Evolutionary conservation across 2,888 invertebrate species (phyloP).

Genomic region (Drosophila conformis): DNA sequence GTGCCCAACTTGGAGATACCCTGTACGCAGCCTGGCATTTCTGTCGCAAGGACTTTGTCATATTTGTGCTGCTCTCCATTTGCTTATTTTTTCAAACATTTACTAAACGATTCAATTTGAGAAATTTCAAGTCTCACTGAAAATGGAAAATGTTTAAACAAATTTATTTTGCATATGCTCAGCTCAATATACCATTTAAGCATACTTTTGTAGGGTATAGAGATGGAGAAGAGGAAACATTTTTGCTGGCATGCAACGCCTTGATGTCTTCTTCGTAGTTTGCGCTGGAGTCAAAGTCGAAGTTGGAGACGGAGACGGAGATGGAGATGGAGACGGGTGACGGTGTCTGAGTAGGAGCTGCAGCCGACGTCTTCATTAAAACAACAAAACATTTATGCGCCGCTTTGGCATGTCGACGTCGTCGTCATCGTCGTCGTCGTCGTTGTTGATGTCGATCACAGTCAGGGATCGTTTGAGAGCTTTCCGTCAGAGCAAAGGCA

Average conservation of each 20-base stretch:
- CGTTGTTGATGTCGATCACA: conserved; percentile 60
- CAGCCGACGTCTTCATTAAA: conserved; percentile 81
- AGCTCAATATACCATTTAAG: not conserved
- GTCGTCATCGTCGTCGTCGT: conserved; percentile 9
- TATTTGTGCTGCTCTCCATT: not conserved
- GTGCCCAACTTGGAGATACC: not conserved
- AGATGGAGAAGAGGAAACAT: conserved; percentile 56
- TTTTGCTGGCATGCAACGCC: conserved; percentile 77
- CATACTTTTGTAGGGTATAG: not conserved
- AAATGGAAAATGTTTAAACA: rapidly evolving
- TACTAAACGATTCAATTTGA: not conserved
- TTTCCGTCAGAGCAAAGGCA: conserved; percentile 57
- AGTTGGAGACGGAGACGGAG: conserved; percentile 1
- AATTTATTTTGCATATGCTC: not conserved
- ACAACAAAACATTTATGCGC: conserved; percentile 83
- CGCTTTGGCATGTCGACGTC: conserved; percentile 71
- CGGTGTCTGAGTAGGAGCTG: conserved; percentile 7
- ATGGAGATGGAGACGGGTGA: not conserved
- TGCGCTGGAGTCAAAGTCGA: conserved; percentile 10
- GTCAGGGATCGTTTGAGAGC: conserved; percentile 61
- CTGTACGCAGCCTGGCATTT: not conserved
- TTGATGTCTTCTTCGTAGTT: conserved; percentile 70
- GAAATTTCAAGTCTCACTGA: not conserved
- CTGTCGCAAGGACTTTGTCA: not conserved
- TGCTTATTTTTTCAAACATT: not conserved